Evolutionary conservation across 1,140 invertebrate species (phyloP).

Genomic region (Atopsyche davidsoni): DNA sequence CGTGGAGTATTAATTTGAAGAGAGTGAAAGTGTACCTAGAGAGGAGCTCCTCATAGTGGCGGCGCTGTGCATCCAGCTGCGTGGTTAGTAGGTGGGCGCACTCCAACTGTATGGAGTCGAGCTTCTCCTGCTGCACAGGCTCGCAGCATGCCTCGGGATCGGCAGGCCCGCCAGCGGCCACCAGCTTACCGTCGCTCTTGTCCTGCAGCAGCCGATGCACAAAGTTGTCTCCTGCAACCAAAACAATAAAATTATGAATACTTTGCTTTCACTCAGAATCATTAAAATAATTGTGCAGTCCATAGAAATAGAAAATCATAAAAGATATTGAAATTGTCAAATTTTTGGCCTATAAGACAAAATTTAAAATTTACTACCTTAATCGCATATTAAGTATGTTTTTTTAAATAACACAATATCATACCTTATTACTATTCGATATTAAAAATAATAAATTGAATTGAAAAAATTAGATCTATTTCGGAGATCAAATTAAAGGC

Average conservation of each 20-base stretch:
- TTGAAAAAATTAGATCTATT: background rate
- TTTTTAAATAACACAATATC: slow-evolving; percentile 7
- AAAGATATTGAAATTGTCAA: too few relatives aligned
- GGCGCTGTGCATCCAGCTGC: slow-evolving; percentile 90
- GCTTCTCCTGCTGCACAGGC: slow-evolving; percentile 71
- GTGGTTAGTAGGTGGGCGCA: slow-evolving; percentile 96
- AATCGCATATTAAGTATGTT: background rate
- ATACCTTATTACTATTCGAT: background rate
- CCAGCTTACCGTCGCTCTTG: slow-evolving; percentile 96
- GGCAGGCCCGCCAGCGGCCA: slow-evolving; percentile 71
- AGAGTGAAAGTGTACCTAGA: slow-evolving; percentile 36
- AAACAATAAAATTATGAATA: slow-evolving; percentile 3
- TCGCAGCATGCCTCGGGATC: slow-evolving; percentile 50
- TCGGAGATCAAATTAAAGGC: background rate
- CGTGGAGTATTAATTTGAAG: too few relatives aligned
- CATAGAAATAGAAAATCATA: too few relatives aligned
- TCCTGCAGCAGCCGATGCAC: slow-evolving; percentile 95
- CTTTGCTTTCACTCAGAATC: too few relatives aligned
- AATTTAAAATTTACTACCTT: background rate
- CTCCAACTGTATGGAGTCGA: slow-evolving; percentile 89
- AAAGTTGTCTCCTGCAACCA: slow-evolving; percentile 77
- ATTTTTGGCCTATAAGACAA: background rate
- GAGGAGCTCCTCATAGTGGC: slow-evolving; percentile 86
- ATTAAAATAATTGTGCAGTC: too few relatives aligned
- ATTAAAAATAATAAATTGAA: background rate